Evolutionary conservation across 2,888 invertebrate species (phyloP).

Genomic region (Mycalesis mineus): DNA sequence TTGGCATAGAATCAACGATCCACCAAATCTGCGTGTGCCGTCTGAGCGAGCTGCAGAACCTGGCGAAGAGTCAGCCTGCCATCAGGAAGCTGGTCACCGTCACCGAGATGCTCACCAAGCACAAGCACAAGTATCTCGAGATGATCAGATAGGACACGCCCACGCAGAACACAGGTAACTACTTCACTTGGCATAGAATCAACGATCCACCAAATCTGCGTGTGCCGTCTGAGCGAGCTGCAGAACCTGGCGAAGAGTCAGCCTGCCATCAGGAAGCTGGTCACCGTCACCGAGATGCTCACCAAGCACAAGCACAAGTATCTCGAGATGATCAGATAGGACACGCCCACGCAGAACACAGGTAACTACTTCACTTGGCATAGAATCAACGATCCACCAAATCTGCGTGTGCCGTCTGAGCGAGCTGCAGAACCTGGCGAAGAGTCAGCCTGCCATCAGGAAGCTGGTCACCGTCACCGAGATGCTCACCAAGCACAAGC

Average conservation of each 20-base stretch:
- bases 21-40: slow-evolving; percentile 98
- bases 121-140: slow-evolving; percentile 97
- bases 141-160: slow-evolving; percentile 84
- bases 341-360: slow-evolving; percentile 45
- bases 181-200: not conserved
- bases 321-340: slow-evolving; percentile 92
- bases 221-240: slow-evolving; percentile 91
- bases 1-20: slow-evolving; percentile 74
- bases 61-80: slow-evolving; percentile 88
- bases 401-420: slow-evolving; percentile 95
- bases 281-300: slow-evolving; percentile 97
- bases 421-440: slow-evolving; percentile 89
- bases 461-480: slow-evolving; percentile 97
- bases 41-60: slow-evolving; percentile 88
- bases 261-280: slow-evolving; percentile 92
- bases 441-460: slow-evolving; percentile 90
- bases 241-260: slow-evolving; percentile 89
- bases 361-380: slow-evolving; percentile 33
- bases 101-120: slow-evolving; percentile 97
- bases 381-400: slow-evolving; percentile 88
- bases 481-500: slow-evolving; percentile 97
- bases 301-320: slow-evolving; percentile 98
- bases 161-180: slow-evolving; percentile 47
- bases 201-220: slow-evolving; percentile 97
- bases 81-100: slow-evolving; percentile 96